phyloP scores from a whole-genome alignment of 1,140 invertebrate species.

The Palaemon carinicauda region DNA sequence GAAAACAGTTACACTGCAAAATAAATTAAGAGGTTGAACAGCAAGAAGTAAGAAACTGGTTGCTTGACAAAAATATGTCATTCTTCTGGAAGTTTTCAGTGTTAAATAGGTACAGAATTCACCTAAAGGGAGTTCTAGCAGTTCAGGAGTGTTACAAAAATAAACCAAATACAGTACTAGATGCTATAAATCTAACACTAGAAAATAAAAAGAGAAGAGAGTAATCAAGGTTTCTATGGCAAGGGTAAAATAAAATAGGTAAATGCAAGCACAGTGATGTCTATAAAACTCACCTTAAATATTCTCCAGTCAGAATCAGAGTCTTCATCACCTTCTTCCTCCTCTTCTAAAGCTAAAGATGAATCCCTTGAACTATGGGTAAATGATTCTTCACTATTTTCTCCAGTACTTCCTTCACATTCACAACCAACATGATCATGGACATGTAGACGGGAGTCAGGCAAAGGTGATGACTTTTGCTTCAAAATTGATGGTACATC shows the following conservation, averaged over 20 bases:
- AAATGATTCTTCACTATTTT: conserved; percentile 34
- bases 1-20: no score
- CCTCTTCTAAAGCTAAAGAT: conserved; percentile 18
- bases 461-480: conserved; percentile 36
- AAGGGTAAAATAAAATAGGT: neutral
- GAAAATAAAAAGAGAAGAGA: neutral
- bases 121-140: no score
- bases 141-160: no score
- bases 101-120: no score
- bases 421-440: conserved; percentile 6
- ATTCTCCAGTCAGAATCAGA: conserved; percentile 51
- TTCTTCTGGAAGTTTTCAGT: no score
- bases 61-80: no score
- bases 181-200: no score
- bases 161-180: no score
- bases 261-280: neutral
- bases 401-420: conserved; percentile 18
- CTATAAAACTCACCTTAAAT: neutral
- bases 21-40: no score
- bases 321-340: conserved; percentile 40
- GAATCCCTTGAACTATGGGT: conserved; percentile 29
- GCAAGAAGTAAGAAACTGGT: no score
- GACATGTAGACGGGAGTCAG: conserved; percentile 7
- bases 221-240: neutral
- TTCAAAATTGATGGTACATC: conserved; percentile 56